These are phyloP conservation scores for Ornithoptera priamus DNA, from an alignment of 2,888 invertebrate genomes.

Conservation along the genomic window DNA sequence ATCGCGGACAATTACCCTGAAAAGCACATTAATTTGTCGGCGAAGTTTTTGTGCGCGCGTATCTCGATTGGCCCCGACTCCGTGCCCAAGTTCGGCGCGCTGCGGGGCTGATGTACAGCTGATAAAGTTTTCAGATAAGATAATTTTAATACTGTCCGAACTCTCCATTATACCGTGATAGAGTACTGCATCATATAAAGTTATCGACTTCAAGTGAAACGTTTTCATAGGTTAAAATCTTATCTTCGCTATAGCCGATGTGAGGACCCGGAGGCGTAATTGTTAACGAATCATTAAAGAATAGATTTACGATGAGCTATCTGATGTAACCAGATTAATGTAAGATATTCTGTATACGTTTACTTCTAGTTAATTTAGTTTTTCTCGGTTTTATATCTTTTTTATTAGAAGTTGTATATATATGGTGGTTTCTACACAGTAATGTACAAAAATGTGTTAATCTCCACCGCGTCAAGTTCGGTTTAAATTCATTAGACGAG, in stretches of 20 bases:
- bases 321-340: too few species aligned
- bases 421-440: too few species aligned
- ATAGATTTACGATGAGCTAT: not conserved
- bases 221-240: not conserved
- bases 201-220: not conserved
- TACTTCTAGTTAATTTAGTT: too few species aligned
- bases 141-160: constrained; percentile 1
- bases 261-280: not conserved
- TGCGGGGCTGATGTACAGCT: constrained; percentile 18
- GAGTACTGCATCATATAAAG: not conserved
- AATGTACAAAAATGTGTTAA: too few species aligned
- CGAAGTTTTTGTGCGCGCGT: constrained; percentile 43
- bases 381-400: too few species aligned
- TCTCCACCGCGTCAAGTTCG: too few species aligned
- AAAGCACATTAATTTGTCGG: constrained; percentile 56
- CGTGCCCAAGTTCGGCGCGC: constrained; percentile 16
- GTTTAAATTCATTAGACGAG: too few species aligned
- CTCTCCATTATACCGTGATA: not conserved
- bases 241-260: not conserved
- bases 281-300: not conserved
- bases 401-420: too few species aligned
- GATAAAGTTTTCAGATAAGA: constrained; percentile 29
- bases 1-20: constrained; percentile 31
- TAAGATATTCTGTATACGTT: too few species aligned
- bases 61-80: constrained; percentile 52